Evolutionary conservation across 2,797 vertebrate genomes (phyloP), one percentile per base, ranked within the genome.

Genomic region (Sebastes matsubarae): DNA sequence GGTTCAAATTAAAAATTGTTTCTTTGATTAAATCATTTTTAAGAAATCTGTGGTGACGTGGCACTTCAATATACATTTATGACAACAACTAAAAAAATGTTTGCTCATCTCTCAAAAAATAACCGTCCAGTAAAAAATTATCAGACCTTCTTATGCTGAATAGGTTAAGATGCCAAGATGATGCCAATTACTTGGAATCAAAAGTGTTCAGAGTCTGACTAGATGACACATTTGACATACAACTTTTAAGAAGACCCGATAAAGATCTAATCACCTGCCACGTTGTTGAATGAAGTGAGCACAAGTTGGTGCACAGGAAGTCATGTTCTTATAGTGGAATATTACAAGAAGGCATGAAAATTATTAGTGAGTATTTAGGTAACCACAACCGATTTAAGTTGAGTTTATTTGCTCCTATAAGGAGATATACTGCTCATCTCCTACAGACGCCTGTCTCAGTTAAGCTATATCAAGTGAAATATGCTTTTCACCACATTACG

Each of bases 241-340:
- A 25, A 57, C 36, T 50, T 59, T 58, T 18, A 59, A 67, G 8
- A 52, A 69, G 2, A 42, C 8, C 6, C 1, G 14, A 42, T 75
- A 66, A 68, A 79, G 52, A 75, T 80, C 12, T 69, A 12, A 72
- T 76, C 38, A 72, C 34, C 16, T 6, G 12, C 27, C n/a, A 36
- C 18, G 14, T 25, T 65, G 18, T 16, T 75, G 18, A 68, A 67
- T 59, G 18, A 60, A 30, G 8, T 22, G 24, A 11, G 57, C 22
- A 38, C 13, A 27, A 36, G 9, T 10, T 0, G 4, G 2, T 72
- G 16, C 22, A 77, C 67, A 86, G 72, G 82, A 90, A 85, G 69
- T 74, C 16, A 70, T 42, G 59, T 20, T 77, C 36, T 65, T 11
- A 54, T 6, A 25, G 12, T 54, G 42, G 32, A 3, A 2, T 14